phyloP scores from a whole-genome alignment of 2,113 vertebrate species.

The Oncorhynchus gorbuscha region DNA sequence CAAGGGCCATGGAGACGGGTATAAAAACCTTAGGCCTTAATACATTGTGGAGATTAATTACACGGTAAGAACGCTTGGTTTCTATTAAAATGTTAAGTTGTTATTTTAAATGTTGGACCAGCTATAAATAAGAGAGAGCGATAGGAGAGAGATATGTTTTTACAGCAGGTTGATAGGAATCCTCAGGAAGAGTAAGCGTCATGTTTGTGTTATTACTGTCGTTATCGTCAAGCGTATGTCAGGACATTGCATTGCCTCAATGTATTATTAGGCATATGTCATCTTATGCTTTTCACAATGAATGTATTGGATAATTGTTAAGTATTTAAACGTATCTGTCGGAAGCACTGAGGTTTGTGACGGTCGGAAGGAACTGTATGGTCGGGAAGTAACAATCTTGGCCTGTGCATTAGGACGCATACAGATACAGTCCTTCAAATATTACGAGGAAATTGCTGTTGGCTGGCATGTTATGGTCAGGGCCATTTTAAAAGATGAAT shows the following conservation, averaged over 20 bases:
- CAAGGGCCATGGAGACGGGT: conserved; percentile 46
- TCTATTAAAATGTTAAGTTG: too few species aligned
- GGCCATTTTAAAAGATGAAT: conserved; percentile 24
- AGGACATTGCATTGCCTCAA: too few species aligned
- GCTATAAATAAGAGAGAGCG: too few species aligned
- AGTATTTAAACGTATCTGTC: background rate
- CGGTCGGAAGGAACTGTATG: background rate
- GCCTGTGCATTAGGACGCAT: conserved; percentile 45
- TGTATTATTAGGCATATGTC: too few species aligned
- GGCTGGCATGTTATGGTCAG: conserved; percentile 13
- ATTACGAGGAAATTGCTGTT: conserved; percentile 45
- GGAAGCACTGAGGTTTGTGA: too few species aligned
- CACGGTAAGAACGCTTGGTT: conserved; percentile 58
- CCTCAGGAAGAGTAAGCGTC: too few species aligned
- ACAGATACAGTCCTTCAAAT: conserved; percentile 15
- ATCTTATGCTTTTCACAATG: background rate
- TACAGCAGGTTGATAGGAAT: too few species aligned
- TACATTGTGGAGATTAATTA: conserved; percentile 28
- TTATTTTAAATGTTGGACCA: too few species aligned
- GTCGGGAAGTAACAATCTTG: conserved; percentile 44
- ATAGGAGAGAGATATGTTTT: too few species aligned
- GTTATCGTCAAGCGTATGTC: too few species aligned
- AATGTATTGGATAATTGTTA: too few species aligned
- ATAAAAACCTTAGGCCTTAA: conserved; percentile 21
- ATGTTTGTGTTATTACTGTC: too few species aligned